Base-by-base conservation (phyloP, 1,140 invertebrate genomes). In the Ephestia elutella region DNA sequence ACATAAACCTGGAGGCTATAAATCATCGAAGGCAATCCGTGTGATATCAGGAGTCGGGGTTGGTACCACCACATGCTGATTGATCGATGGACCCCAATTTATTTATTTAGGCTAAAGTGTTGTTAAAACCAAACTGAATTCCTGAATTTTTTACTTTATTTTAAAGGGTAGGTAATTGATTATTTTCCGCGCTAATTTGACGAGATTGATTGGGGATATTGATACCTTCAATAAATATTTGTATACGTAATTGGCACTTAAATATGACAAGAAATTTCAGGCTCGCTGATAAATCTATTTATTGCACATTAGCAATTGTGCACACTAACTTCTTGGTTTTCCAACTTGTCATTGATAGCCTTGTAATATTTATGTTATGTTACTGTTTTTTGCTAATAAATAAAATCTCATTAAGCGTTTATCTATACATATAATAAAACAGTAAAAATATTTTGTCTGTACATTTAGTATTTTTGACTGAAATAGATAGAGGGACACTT, bases 21-120 rank as follows among this genome's bases (percentile, higher is more conserved):
- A 63, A 63, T 63, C 62, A 63, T 59, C 20, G 19, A 57, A 59
- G 57, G 48, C 56, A 57, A 59, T 53, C 62, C 56, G 51, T 58
- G 48, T 63, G 62, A 59, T 63, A 59, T 63, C 56, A 54, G 62
- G 28, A 48, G 18, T 54, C 21, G 38, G 54, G 38, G 49, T 58
- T 62, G 50, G 55, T 15, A 7, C 54, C 54, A 21, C 53, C 53
- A 56, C 62, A 56, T 44, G 54, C 18, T 21, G 57, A 56, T 59
- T 63, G 62, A 63, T 63, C 57, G 62, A 59, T 63, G 54, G 28
- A 56, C 32, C 57, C 48, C 11, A 30, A 60, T 60, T 60, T 56
- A 60, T 59, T 54, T 44, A 44, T 53, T 21, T 53, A 53, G 21
- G 19, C 50, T 25, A 15, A 32, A 32, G 30, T 9, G 3, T 32